Percentiles rank a stretch among this genome's conserved stretches.
These are phyloP conservation scores for Lagopus muta DNA, from an alignment of 2,113 vertebrate genomes.

Conservation along the genomic window DNA sequence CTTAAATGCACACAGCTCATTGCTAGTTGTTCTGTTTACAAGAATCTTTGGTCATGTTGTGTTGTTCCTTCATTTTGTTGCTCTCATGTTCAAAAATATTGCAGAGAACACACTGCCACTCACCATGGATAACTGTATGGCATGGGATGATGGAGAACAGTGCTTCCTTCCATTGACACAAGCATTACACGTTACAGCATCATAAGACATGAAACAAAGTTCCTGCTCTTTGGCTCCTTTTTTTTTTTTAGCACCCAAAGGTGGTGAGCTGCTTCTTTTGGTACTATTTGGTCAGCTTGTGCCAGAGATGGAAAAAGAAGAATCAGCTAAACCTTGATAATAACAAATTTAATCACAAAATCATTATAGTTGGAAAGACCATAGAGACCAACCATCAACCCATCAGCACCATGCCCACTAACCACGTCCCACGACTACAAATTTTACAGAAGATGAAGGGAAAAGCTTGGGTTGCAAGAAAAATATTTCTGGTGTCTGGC, in stretches of 20 bases:
- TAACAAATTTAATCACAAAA: background rate
- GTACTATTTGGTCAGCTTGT: accelerated
- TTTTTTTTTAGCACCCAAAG: background rate
- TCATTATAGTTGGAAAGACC: too few relatives aligned
- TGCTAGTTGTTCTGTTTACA: background rate
- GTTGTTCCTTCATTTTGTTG: background rate
- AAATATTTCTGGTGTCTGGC: background rate
- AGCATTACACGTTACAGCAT: background rate
- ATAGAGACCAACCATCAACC: too few relatives aligned
- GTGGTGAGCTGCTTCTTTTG: background rate
- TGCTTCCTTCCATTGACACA: background rate
- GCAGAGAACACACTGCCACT: background rate
- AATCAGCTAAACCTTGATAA: background rate
- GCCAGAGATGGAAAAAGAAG: background rate
- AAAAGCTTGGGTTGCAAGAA: background rate
- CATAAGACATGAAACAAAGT: background rate
- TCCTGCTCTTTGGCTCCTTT: background rate
- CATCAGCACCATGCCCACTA: too few relatives aligned
- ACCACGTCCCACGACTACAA: too few relatives aligned
- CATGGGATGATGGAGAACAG: background rate
- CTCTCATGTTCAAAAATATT: background rate
- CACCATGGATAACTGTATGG: background rate
- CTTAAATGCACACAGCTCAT: background rate
- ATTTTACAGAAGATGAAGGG: background rate
- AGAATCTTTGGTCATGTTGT: background rate